phyloP scores from a whole-genome alignment of 2,888 invertebrate species.

The Cataglyphis cursor region DNA sequence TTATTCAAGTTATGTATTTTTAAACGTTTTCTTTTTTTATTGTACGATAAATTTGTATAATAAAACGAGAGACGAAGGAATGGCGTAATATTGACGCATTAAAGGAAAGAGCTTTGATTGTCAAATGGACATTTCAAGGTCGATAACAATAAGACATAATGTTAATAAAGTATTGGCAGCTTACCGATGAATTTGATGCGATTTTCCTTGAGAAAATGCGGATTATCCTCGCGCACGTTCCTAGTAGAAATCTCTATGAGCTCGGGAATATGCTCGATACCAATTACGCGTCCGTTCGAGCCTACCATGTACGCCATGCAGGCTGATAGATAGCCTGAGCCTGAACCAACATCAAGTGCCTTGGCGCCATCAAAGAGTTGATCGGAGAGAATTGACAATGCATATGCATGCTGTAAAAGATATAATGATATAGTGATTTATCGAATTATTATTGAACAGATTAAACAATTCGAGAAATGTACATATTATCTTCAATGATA shows the following conservation, averaged over 20 bases:
- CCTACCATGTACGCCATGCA: conserved; percentile 89
- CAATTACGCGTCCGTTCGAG: conserved; percentile 86
- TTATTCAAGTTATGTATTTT: conserved; percentile 57
- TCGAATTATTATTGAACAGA: neutral
- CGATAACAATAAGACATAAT: neutral
- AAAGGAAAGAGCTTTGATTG: conserved; percentile 28
- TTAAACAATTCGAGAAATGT: conserved; percentile 5
- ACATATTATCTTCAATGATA: neutral
- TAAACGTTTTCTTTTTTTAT: conserved; percentile 30
- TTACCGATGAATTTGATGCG: conserved; percentile 84
- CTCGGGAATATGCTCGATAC: conserved; percentile 88
- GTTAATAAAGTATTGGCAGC: conserved; percentile 18
- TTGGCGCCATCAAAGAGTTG: conserved; percentile 89
- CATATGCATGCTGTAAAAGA: conserved; percentile 94
- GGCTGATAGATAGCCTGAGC: conserved; percentile 88
- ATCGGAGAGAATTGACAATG: conserved; percentile 93
- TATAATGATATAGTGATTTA: neutral
- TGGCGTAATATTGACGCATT: conserved; percentile 18
- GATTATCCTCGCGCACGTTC: conserved; percentile 86
- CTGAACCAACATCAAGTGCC: conserved; percentile 89
- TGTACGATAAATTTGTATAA: conserved; percentile 1
- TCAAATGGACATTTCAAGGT: conserved; percentile 11
- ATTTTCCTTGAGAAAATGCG: conserved; percentile 80
- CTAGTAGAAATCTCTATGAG: conserved; percentile 87
- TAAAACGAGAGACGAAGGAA: conserved; percentile 36